A percentile compares a stretch with the other conserved stretches of the same genome.
Evolutionary conservation across 2,888 invertebrate genomes (phyloP).

Genomic region (Ophion ventricosus): DNA sequence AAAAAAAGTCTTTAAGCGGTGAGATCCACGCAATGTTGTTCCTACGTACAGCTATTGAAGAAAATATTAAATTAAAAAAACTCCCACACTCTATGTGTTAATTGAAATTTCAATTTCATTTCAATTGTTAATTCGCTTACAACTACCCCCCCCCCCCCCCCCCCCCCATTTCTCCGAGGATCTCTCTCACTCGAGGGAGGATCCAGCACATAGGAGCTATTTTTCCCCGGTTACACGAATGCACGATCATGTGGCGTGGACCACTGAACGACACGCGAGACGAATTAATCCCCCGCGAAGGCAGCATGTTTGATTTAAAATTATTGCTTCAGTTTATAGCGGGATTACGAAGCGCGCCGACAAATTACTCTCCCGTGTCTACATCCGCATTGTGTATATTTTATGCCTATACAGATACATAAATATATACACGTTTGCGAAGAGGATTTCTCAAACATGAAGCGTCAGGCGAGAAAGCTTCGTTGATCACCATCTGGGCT

Average conservation of each 20-base stretch:
- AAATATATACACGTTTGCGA: neutral
- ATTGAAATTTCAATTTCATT: too few species aligned
- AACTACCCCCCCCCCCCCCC: too few species aligned
- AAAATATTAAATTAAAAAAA: too few species aligned
- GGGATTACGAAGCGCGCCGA: slow-evolving; percentile 73
- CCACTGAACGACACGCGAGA: slow-evolving; percentile 68
- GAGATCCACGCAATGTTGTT: too few species aligned
- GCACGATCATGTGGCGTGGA: slow-evolving; percentile 13
- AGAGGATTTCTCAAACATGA: neutral
- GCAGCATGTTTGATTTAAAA: slow-evolving; percentile 77
- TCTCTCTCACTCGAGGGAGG: too few species aligned
- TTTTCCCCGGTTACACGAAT: too few species aligned
- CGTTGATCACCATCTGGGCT: slow-evolving; percentile 27
- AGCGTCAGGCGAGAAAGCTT: slow-evolving; percentile 51
- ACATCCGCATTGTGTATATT: neutral
- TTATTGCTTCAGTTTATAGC: slow-evolving; percentile 76
- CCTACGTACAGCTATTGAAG: too few species aligned
- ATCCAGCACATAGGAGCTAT: too few species aligned
- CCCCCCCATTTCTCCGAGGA: too few species aligned
- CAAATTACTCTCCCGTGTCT: slow-evolving; percentile 73
- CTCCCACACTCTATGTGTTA: too few species aligned
- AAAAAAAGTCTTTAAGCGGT: too few species aligned
- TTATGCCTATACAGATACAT: neutral
- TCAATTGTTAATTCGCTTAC: too few species aligned
- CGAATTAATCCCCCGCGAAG: slow-evolving; percentile 75